A percentile compares a stretch with the other conserved stretches of the same genome.
Conservation (phyloP, 2,113 vertebrate genomes). For the Brienomyrus brachyistius region DNA sequence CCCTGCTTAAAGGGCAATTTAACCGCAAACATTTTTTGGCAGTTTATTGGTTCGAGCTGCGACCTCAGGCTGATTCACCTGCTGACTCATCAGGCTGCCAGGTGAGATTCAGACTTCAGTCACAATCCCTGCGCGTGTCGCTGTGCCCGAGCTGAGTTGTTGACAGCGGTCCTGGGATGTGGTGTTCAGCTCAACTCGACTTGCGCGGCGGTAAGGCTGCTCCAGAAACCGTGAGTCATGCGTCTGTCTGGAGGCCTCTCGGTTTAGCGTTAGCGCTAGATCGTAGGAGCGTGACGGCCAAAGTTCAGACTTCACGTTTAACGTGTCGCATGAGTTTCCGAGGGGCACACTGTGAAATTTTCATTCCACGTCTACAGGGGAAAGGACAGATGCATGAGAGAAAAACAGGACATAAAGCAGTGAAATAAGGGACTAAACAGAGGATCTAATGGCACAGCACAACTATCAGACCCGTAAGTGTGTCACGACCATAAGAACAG, state of each 20-base stretch:
- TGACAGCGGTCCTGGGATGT: neutral
- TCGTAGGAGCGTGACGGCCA: neutral
- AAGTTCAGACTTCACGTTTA: neutral
- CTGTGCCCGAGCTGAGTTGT: neutral
- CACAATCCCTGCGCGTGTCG: neutral
- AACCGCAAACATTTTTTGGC: neutral
- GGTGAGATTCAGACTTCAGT: neutral
- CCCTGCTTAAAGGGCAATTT: conserved; percentile 8
- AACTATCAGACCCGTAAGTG: neutral
- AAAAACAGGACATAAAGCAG: neutral
- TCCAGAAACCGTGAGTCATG: neutral
- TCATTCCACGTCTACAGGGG: neutral
- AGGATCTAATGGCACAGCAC: neutral
- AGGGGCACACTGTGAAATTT: neutral
- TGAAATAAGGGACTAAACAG: too few species aligned
- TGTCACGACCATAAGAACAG: neutral
- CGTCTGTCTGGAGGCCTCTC: neutral
- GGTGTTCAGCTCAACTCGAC: neutral
- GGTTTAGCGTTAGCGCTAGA: neutral
- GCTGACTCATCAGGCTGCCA: neutral
- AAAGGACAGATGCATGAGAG: neutral
- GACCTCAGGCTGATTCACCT: neutral
- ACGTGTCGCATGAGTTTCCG: neutral
- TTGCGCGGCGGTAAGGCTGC: neutral
- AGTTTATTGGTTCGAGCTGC: neutral